Base-by-base conservation (phyloP, 1,140 invertebrate species). In the Pollicipes pollicipes region DNA sequence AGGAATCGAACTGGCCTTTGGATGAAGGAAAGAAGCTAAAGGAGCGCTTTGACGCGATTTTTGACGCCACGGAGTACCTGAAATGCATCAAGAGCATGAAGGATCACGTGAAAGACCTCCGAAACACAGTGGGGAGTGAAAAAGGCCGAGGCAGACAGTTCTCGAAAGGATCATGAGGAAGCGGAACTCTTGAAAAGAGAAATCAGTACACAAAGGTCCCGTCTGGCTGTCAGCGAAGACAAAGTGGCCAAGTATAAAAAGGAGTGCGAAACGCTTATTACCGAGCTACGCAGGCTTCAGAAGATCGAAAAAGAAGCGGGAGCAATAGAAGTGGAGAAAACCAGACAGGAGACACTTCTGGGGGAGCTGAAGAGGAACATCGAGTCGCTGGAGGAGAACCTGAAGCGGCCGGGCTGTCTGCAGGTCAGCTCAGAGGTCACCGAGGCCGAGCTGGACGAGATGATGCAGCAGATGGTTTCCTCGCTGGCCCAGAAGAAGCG, bases 1-100 rank as follows among this genome's bases (percentile, higher is more conserved):
- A 99, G 81, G 95, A 98, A 72, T 90, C 94, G 0, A 89, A 88
- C 77, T 99, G 97, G 95, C 96, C 97, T 1, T 81, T 98, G 45
- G 90, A 94, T 80, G 92, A 97, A 82, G 90, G 88, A 0, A 95
- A 95, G 80, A 89, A 90, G 77, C 82, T 99, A 0, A 99, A 99
- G 79, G 87, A 93, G 70, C 90, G 88, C 75, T 98, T 99, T 84
- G 97, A 99, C 87, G 92, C 92, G 68, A 98, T 99, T 72, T 99
- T 99, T 84, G 93, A 95, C 75, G 90, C 95, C 4, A 88, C 87
- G 8, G 88, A 89, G 77, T 98, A 95, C 77, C 94, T 95, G 70
- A 96, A 95, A 80, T 93, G 91, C 71, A 83, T 97, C 70, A 93
- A 98, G 68, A 81, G 81, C 17, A 85, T 96, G 0, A 84, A 84